Evolutionary conservation across 2,113 vertebrate species (phyloP).

Genomic region (Cyprinodon variegatus): DNA sequence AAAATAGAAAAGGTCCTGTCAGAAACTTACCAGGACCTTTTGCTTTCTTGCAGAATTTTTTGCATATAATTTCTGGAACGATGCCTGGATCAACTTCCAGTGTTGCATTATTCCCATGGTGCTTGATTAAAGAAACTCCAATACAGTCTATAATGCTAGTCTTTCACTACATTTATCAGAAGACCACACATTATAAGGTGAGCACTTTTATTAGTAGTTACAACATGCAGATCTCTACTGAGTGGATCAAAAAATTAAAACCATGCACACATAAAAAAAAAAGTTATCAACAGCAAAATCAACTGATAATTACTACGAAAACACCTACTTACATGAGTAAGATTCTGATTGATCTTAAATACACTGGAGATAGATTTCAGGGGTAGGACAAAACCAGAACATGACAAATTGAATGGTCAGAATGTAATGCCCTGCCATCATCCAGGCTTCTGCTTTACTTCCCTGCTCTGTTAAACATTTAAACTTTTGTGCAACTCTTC

Average conservation of each 20-base stretch:
- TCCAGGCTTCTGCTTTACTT: constrained; percentile 56
- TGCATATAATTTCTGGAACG: too few relatives aligned
- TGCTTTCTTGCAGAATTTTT: too few relatives aligned
- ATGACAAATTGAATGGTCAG: constrained; percentile 60
- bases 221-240: constrained; percentile 76
- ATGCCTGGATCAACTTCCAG: too few relatives aligned
- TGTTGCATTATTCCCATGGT: too few relatives aligned
- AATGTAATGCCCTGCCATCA: constrained; percentile 47
- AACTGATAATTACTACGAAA: constrained; percentile 62
- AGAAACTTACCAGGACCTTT: too few relatives aligned
- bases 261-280: constrained; percentile 75
- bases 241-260: constrained; percentile 71
- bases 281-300: constrained; percentile 55
- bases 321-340: constrained; percentile 69
- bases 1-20: too few relatives aligned
- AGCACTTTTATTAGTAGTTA: constrained; percentile 81
- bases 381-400: constrained; percentile 34
- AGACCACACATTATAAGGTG: constrained; percentile 42
- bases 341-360: constrained; percentile 71
- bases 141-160: too few relatives aligned
- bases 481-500: constrained; percentile 70
- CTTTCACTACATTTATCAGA: constrained; percentile 4
- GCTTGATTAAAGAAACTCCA: too few relatives aligned
- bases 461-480: constrained; percentile 67
- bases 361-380: constrained; percentile 57